Conservation (phyloP, 2,888 invertebrate genomes). For the Macrophya alboannulata region DNA sequence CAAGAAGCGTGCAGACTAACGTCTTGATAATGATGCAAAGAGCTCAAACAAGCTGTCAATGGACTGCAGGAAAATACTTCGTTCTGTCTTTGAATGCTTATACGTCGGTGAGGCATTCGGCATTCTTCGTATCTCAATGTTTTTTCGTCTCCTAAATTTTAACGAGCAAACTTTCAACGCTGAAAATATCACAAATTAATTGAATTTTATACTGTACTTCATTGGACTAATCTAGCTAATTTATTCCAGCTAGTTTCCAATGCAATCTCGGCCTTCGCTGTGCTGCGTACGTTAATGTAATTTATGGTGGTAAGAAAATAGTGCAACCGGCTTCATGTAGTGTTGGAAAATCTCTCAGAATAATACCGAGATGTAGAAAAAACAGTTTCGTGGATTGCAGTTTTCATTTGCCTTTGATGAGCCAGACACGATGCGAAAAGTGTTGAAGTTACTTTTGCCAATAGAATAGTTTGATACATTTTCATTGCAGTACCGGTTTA, state of each 20-base stretch:
- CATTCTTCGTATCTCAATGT: neutral
- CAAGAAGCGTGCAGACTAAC: neutral
- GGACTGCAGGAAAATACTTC: conserved; percentile 50
- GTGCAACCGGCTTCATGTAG: neutral
- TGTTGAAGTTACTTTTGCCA: neutral
- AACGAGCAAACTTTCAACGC: neutral
- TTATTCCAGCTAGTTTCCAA: neutral
- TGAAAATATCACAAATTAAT: neutral
- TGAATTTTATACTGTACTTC: neutral
- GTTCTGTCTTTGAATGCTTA: conserved; percentile 31
- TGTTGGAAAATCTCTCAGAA: neutral
- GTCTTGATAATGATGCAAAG: conserved; percentile 27
- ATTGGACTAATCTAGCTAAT: neutral
- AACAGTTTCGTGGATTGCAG: neutral
- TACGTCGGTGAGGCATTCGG: neutral
- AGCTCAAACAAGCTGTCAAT: conserved; percentile 31
- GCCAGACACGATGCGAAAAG: neutral
- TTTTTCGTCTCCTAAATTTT: neutral
- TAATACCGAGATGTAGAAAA: neutral
- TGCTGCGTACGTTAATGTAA: conserved; percentile 7
- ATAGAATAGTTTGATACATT: neutral
- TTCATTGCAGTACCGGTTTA: neutral
- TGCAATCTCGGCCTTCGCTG: neutral
- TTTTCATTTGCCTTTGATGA: neutral
- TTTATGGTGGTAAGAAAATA: neutral